Conservation (phyloP, 1,140 invertebrate genomes). For the Episyrphus balteatus region DNA sequence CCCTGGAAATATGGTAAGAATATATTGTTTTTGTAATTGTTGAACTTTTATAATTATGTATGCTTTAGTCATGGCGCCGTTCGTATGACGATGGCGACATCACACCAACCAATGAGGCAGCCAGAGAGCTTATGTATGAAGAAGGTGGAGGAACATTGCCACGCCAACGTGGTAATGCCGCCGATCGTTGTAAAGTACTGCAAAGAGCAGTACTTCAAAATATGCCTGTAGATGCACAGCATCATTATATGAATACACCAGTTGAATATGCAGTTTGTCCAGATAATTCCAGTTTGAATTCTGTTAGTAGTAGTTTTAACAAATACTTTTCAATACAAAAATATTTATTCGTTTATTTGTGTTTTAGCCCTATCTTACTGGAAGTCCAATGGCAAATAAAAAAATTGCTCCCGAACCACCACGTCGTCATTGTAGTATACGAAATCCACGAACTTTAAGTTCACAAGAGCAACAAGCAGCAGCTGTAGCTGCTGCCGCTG, state of each 20-base stretch:
- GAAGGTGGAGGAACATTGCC: slow-evolving; percentile 71
- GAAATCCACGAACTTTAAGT: slow-evolving; percentile 29
- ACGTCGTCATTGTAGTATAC: slow-evolving; percentile 54
- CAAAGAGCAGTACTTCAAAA: slow-evolving; percentile 30
- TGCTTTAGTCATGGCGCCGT: slow-evolving; percentile 50
- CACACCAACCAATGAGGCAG: slow-evolving; percentile 71
- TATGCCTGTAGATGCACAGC: slow-evolving; percentile 31
- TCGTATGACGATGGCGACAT: slow-evolving; percentile 83
- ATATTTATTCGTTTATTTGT: not conserved
- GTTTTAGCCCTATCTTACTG: slow-evolving; percentile 22
- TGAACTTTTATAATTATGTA: not conserved
- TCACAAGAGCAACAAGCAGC: slow-evolving; percentile 8
- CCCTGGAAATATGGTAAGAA: not conserved
- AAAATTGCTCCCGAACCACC: slow-evolving; percentile 78
- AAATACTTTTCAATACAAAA: not conserved
- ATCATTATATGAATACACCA: slow-evolving; percentile 32
- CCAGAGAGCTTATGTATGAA: slow-evolving; percentile 41
- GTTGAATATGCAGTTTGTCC: slow-evolving; percentile 26
- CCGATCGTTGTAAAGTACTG: slow-evolving; percentile 13
- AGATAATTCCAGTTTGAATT: slow-evolving; percentile 5
- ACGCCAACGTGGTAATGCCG: slow-evolving; percentile 41
- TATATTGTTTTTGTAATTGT: too few relatives aligned
- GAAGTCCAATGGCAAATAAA: slow-evolving; percentile 53
- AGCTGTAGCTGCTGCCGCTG: not conserved
- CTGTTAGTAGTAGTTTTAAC: slow-evolving; percentile 1